Percentiles rank a stretch among this genome's conserved stretches.
These are phyloP conservation scores for Labeo catla DNA, from an alignment of 2,113 vertebrate species.

Conservation along the genomic window DNA sequence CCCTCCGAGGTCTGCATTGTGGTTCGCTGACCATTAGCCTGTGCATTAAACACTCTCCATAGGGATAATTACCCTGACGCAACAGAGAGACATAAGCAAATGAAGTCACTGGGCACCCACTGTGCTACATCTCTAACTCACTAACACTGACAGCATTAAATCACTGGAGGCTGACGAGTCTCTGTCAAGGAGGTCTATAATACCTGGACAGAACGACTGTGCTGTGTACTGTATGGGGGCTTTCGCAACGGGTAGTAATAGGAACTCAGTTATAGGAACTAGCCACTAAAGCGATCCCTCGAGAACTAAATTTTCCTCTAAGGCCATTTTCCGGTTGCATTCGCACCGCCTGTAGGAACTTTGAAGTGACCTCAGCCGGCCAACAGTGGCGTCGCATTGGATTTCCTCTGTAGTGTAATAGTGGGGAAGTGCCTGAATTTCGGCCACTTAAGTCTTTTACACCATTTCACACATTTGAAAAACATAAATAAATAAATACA, in stretches of 20 bases:
- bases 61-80: not conserved
- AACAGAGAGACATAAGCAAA: constrained; percentile 9
- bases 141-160: not conserved
- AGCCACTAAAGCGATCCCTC: not conserved
- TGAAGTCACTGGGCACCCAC: not conserved
- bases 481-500: too few species aligned
- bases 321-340: not conserved
- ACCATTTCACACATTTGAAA: too few species aligned
- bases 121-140: not conserved
- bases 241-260: not conserved
- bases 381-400: too few species aligned
- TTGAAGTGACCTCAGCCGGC: not conserved
- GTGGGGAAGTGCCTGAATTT: too few species aligned
- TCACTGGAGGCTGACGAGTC: not conserved
- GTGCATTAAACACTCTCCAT: constrained; percentile 10
- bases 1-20: not conserved
- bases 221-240: not conserved
- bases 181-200: not conserved
- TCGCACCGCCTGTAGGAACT: not conserved
- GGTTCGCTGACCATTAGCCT: constrained; percentile 28
- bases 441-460: too few species aligned
- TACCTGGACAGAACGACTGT: not conserved
- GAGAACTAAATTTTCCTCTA: not conserved
- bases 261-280: not conserved
- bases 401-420: too few species aligned